Conservation (phyloP, 2,113 vertebrate genomes). For the Phainopepla nitens region DNA sequence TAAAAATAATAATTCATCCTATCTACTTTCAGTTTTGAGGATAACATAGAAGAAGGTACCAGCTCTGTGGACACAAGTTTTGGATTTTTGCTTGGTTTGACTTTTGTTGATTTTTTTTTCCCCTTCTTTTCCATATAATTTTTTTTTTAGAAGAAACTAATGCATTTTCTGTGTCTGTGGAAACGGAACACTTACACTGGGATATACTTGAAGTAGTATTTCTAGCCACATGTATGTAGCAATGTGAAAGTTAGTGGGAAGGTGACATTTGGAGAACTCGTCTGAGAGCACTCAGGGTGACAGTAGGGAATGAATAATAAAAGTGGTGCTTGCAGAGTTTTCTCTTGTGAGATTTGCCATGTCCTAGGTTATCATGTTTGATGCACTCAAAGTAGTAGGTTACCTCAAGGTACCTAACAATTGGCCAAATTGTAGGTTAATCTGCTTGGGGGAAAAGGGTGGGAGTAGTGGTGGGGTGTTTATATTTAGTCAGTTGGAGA, state of each 20-base stretch:
- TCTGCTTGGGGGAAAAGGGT: neutral
- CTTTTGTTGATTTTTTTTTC: neutral
- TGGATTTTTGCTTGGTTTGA: neutral
- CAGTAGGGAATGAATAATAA: constrained; percentile 52
- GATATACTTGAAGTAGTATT: neutral
- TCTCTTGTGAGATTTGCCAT: neutral
- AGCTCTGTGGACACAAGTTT: neutral
- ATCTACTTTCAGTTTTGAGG: neutral
- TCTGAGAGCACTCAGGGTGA: constrained; percentile 32
- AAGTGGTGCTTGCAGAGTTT: constrained; percentile 17
- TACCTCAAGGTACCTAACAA: neutral
- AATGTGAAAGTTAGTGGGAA: constrained; percentile 16
- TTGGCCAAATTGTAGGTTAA: neutral
- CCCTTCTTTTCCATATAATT: neutral
- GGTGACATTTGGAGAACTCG: constrained; percentile 44
- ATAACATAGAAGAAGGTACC: neutral
- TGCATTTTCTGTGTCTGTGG: constrained; percentile 43
- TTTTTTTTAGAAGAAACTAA: constrained; percentile 12
- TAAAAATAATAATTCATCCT: neutral
- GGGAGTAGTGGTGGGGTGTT: rapidly evolving
- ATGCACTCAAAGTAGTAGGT: neutral
- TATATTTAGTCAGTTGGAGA: neutral
- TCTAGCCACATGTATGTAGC: neutral
- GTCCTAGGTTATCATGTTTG: neutral
- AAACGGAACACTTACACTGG: neutral